Conservation (phyloP, 1,140 invertebrate genomes). For the Monomorium pharaonis region DNA sequence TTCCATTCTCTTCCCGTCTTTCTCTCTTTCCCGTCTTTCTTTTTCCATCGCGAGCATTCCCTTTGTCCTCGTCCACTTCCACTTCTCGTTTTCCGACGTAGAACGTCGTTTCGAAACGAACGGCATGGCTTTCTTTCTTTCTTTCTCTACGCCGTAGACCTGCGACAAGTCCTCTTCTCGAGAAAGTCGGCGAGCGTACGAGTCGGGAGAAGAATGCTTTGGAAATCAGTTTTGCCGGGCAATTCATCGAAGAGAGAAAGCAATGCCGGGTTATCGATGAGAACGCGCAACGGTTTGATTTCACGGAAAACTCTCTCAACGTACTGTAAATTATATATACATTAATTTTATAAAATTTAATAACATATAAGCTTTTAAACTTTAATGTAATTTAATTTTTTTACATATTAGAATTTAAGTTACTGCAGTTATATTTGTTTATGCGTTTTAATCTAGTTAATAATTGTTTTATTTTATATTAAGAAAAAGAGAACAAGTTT, state of each 20-base stretch:
- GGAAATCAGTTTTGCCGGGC: conserved; percentile 55
- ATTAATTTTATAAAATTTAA: conserved; percentile 18
- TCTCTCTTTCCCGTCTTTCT: not conserved
- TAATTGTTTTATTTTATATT: not conserved
- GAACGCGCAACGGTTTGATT: conserved; percentile 27
- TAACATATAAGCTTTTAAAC: not conserved
- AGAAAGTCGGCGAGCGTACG: conserved; percentile 16
- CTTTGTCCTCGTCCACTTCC: conserved; percentile 48
- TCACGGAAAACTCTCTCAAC: not conserved
- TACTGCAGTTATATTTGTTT: not conserved
- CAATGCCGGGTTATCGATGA: conserved; percentile 49
- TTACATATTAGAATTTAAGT: not conserved
- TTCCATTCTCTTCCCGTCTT: not conserved
- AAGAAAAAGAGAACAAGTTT: not conserved
- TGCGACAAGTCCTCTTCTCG: conserved; percentile 12
- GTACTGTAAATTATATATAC: conserved; percentile 7
- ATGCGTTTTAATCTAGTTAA: not conserved
- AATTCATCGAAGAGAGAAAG: conserved; percentile 51
- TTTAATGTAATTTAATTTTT: not conserved
- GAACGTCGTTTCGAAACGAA: conserved; percentile 42
- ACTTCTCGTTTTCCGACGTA: conserved; percentile 36
- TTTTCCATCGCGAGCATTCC: conserved; percentile 21
- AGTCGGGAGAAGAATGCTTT: conserved; percentile 45
- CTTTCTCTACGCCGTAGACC: conserved; percentile 25
- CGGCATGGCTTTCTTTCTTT: conserved; percentile 24